These are phyloP conservation scores for Dolichallabes microphthalmus DNA, from an alignment of 2,113 vertebrate species.

Conservation along the genomic window DNA sequence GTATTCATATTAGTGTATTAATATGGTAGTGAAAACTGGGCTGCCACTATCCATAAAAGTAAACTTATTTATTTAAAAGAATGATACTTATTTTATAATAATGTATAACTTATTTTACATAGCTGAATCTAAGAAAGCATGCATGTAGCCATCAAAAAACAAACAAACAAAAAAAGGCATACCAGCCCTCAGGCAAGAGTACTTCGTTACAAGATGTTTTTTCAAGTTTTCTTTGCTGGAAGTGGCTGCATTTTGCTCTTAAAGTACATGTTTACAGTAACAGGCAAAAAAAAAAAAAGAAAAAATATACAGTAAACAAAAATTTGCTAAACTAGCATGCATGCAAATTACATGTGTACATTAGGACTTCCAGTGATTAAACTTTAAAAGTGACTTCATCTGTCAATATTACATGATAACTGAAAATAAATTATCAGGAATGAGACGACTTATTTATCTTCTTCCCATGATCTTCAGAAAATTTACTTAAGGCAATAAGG, in stretches of 20 bases:
- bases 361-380: neutral
- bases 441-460: neutral
- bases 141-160: neutral
- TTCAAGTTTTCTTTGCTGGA: neutral
- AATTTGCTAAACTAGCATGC: neutral
- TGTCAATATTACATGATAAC: neutral
- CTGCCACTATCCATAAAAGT: neutral
- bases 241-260: neutral
- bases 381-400: neutral
- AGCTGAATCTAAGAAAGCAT: neutral
- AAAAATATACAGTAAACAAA: neutral
- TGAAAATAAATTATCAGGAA: neutral
- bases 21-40: neutral
- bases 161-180: neutral
- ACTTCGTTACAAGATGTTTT: neutral
- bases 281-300: neutral
- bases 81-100: too few species aligned
- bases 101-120: neutral
- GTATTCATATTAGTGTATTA: neutral
- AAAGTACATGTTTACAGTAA: neutral
- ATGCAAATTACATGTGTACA: neutral
- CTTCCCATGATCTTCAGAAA: neutral
- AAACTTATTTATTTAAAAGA: neutral
- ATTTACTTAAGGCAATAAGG: neutral
- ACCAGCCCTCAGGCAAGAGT: neutral